Percentiles rank a stretch among this genome's conserved stretches.
phyloP scores from a whole-genome alignment of 1,140 invertebrate genomes.

The Sminthurinus signatus region DNA sequence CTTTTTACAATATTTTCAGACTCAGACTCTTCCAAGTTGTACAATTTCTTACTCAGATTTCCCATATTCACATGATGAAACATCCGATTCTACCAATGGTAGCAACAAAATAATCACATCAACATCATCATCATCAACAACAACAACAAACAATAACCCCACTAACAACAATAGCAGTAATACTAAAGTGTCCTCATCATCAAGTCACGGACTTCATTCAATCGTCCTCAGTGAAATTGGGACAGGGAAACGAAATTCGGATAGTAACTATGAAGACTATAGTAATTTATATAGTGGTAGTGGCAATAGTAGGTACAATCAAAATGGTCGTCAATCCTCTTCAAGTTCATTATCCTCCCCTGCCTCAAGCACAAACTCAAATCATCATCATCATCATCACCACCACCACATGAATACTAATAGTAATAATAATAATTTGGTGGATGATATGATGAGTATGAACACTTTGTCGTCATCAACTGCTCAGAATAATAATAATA shows the following conservation, averaged over 20 bases:
- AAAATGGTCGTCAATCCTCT: conserved; percentile 15
- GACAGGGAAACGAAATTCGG: too few relatives aligned
- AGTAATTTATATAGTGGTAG: too few relatives aligned
- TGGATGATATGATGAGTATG: too few relatives aligned
- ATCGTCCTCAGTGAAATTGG: too few relatives aligned
- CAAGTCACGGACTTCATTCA: too few relatives aligned
- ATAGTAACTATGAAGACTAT: too few relatives aligned
- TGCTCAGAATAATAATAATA: too few relatives aligned
- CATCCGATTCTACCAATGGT: conserved; percentile 4
- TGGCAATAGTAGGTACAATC: too few relatives aligned
- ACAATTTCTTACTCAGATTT: conserved; percentile 39
- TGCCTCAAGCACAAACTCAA: not conserved
- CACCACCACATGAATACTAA: not conserved
- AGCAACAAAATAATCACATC: too few relatives aligned
- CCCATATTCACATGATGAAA: conserved; percentile 14
- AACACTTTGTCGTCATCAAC: too few relatives aligned
- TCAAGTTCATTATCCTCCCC: conserved; percentile 16
- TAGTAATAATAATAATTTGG: not conserved
- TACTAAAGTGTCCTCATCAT: too few relatives aligned
- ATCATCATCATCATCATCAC: not conserved
- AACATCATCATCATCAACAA: not conserved
- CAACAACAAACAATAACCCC: not conserved
- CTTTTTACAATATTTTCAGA: too few relatives aligned
- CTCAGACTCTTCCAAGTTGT: conserved; percentile 34
- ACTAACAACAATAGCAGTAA: conserved; percentile 1